Evolutionary conservation across 2,113 vertebrate genomes (phyloP).

Genomic region (Megaceryle maxima): DNA sequence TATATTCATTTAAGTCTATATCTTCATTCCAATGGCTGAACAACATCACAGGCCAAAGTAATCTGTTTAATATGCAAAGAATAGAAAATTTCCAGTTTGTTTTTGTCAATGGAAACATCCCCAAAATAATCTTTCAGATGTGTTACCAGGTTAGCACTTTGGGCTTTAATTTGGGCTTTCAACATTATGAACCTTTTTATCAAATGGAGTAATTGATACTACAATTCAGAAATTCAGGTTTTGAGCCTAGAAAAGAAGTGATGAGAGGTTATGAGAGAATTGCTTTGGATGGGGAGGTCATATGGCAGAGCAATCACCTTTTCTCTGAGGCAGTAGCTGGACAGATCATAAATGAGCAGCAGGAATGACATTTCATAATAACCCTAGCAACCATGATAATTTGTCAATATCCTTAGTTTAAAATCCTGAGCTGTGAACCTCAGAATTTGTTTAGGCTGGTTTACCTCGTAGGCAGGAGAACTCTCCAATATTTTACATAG

Average conservation of each 20-base stretch:
- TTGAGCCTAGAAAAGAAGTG: background rate
- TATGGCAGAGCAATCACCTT: background rate
- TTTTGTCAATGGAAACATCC: background rate
- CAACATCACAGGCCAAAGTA: background rate
- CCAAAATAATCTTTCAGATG: background rate
- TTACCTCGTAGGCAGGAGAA: background rate
- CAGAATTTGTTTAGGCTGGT: background rate
- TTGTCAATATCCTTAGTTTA: background rate
- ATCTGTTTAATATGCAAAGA: background rate
- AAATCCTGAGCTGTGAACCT: background rate
- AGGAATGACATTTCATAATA: background rate
- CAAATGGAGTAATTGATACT: background rate
- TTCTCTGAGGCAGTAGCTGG: background rate
- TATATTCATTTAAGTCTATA: background rate
- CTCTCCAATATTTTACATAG: background rate
- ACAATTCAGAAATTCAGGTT: background rate
- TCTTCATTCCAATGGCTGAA: background rate
- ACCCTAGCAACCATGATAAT: background rate
- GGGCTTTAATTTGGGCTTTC: background rate
- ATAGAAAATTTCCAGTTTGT: background rate
- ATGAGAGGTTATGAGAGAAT: background rate
- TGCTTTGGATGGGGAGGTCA: background rate
- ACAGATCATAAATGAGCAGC: background rate
- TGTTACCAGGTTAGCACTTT: background rate
- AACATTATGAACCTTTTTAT: background rate